Percentiles rank a stretch among this genome's conserved stretches.
Evolutionary conservation across 2,888 invertebrate species (phyloP).

Genomic region (Hypselothyrea guttata): DNA sequence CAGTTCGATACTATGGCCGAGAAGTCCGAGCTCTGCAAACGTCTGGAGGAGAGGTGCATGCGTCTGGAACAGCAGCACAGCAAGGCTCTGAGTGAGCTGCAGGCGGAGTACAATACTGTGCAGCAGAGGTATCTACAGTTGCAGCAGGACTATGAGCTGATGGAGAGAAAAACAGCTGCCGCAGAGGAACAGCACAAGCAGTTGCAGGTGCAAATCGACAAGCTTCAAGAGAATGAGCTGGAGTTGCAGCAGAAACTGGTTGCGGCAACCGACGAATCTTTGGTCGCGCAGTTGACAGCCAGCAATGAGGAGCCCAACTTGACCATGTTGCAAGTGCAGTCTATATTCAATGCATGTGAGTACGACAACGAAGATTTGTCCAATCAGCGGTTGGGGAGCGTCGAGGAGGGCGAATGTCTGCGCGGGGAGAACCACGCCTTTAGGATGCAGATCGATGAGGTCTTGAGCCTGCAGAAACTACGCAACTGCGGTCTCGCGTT

Average conservation of each 20-base stretch:
- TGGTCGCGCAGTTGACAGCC: conserved; percentile 13
- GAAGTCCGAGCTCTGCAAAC: too few species aligned
- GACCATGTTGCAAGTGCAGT: conserved; percentile 70
- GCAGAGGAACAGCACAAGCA: conserved; percentile 52
- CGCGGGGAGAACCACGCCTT: conserved; percentile 74
- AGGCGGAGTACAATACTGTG: too few species aligned
- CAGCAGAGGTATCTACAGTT: conserved; percentile 68
- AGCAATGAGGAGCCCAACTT: conserved; percentile 52
- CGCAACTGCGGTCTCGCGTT: conserved; percentile 31
- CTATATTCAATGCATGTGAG: conserved; percentile 80
- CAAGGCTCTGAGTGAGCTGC: conserved; percentile 55
- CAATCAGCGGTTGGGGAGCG: conserved; percentile 84
- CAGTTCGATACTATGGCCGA: too few species aligned
- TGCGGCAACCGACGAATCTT: conserved; percentile 20
- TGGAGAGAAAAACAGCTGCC: conserved; percentile 50
- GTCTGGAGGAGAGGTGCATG: conserved; percentile 65
- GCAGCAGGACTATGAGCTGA: conserved; percentile 62
- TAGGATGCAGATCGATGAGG: conserved; percentile 38
- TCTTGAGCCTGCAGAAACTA: conserved; percentile 3
- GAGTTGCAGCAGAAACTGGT: conserved; percentile 61
- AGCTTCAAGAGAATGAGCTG: conserved; percentile 61
- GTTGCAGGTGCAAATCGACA: conserved; percentile 64
- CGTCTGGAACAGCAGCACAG: conserved; percentile 54
- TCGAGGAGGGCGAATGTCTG: conserved; percentile 84
- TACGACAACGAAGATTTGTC: conserved; percentile 84